Conservation (phyloP, 2,888 invertebrate species). For the Agrotis segetum region DNA sequence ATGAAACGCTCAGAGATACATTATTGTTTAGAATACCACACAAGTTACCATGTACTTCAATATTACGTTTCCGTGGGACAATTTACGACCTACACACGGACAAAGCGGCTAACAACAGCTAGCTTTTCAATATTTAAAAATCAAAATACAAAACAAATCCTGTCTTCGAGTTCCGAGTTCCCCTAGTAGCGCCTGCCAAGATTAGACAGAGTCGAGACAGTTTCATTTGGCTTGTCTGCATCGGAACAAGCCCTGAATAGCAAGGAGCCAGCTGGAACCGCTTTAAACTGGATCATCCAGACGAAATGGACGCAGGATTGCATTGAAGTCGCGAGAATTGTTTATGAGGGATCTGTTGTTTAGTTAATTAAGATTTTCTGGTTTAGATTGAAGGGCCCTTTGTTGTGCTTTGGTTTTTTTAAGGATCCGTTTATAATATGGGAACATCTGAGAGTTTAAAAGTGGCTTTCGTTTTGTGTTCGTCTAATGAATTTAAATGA, state of each 20-base stretch:
- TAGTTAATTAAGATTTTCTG: slow-evolving; percentile 58
- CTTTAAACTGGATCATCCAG: slow-evolving; percentile 71
- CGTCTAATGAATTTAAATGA: too few species aligned
- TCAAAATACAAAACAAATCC: slow-evolving; percentile 12
- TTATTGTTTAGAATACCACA: too few species aligned
- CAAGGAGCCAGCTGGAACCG: slow-evolving; percentile 72
- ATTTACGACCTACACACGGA: too few species aligned
- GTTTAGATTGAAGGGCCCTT: background rate
- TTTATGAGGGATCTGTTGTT: slow-evolving; percentile 59
- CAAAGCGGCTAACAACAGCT: too few species aligned
- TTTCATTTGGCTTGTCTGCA: slow-evolving; percentile 77
- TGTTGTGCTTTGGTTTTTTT: background rate
- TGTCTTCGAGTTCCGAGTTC: slow-evolving; percentile 16
- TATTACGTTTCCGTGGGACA: too few species aligned
- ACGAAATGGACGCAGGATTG: slow-evolving; percentile 71
- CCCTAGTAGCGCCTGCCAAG: slow-evolving; percentile 66
- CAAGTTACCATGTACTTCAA: too few species aligned
- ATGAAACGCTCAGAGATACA: too few species aligned
- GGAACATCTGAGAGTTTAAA: too few species aligned
- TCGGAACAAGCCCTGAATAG: slow-evolving; percentile 75
- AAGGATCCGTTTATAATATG: too few species aligned
- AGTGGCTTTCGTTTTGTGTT: too few species aligned
- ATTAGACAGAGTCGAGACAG: slow-evolving; percentile 76
- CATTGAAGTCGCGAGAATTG: slow-evolving; percentile 68
- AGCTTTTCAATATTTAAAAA: too few species aligned